Evolutionary conservation across 2,797 vertebrate genomes (phyloP), one percentile per base, ranked within the genome.

Genomic region (Catamblyrhynchus diadema): DNA sequence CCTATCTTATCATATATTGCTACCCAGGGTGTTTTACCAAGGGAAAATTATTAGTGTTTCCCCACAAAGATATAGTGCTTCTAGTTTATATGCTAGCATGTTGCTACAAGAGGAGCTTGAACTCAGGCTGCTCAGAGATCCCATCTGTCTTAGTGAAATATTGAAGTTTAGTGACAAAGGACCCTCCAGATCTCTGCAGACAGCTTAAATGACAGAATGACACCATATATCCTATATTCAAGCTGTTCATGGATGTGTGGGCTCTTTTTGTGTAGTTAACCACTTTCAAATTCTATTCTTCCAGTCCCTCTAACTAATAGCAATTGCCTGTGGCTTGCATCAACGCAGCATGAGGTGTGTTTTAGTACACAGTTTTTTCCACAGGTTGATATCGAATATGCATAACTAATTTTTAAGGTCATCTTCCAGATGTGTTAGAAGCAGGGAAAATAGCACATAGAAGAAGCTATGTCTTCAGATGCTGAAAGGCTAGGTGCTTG

Each of bases 391-490:
- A 62, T 42, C 0, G 35, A 82, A 83, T 73, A 74, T 53, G 25
- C 60, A 20, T 8, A 78, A 74, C 18, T 71, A 33, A 66, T 71
- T 84, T 80, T 74, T 92, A 86, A 94, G 33, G 53, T 94, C 61
- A 53, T 92, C 65, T 81, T 93, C 79, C 75, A 82, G 64, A 69
- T 93, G 50, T 61, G 30, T 61, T 70, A 59, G 64, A 83, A 90
- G 51, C 14, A 77, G 14, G 15, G 27, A 85, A 90, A 96, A 72
- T 69, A 91, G 54, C 19, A 51, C 30, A 41, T 22, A 74, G 62
- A 81, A 87, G 42, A 8, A 81, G 8, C 11, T 61, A 23, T 67
- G 5, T 61, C 50, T 94, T 75, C 66, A 79, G 74, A 65, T 81
- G 12, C 41, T 75, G 50, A 85, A 84, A 93, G 32, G 30, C 18